These are phyloP conservation scores for Catamblyrhynchus diadema DNA, from an alignment of 2,797 vertebrate species.

Conservation along the genomic window DNA sequence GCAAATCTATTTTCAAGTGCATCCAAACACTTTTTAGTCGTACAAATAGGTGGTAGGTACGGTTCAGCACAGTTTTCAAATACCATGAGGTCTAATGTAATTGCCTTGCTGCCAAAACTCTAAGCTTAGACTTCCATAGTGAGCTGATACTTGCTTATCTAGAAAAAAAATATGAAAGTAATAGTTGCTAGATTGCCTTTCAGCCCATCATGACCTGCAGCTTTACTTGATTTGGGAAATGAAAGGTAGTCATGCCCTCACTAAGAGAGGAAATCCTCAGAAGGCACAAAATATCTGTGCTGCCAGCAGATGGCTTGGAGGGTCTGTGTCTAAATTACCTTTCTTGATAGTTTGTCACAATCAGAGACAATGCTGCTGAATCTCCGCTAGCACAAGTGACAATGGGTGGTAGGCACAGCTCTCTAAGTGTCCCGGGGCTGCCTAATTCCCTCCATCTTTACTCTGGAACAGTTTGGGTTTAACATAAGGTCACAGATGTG, in stretches of 20 bases:
- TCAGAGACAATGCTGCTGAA: neutral
- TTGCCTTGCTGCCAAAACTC: neutral
- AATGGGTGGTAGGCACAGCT: neutral
- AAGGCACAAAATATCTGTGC: neutral
- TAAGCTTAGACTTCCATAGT: neutral
- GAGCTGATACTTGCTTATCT: neutral
- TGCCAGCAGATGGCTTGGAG: neutral
- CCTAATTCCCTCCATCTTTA: neutral
- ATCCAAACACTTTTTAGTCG: neutral
- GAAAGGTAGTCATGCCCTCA: neutral
- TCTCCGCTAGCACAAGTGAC: neutral
- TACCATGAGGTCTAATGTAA: neutral
- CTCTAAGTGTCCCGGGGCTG: fast-evolving
- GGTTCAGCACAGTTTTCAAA: neutral
- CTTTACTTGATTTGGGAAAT: neutral
- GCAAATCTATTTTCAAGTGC: neutral
- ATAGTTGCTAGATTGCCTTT: neutral
- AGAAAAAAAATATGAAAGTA: neutral
- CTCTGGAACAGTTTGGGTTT: neutral
- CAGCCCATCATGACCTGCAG: neutral
- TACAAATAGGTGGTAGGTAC: neutral
- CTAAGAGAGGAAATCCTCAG: neutral
- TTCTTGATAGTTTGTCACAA: neutral
- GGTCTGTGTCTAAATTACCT: neutral
- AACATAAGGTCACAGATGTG: neutral